Evolutionary conservation across 2,888 invertebrate genomes (phyloP), one percentile per base, ranked within the genome.

Genomic region (Seladonia tumulorum): DNA sequence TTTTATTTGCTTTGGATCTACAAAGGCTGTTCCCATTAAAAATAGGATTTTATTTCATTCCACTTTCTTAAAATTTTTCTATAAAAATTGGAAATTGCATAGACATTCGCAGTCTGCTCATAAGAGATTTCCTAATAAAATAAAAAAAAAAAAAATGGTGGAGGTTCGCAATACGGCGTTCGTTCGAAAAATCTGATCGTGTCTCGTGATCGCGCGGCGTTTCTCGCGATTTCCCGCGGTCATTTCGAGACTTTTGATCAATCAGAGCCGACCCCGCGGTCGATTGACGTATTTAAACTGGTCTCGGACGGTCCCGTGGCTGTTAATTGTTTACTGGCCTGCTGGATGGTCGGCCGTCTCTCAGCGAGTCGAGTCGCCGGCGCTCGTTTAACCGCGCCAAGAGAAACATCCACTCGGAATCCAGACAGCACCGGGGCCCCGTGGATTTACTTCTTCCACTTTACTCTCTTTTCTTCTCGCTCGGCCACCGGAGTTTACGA

Each of bases 181-280:
- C 0, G 5, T 12, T 3, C 10, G n/a, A 2, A 25, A 60, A 60
- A 60, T 60, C 25, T n/a, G 14, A 60, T 60, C 0, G 60, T 1
- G 14, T 0, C 25, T 12, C n/a, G 25, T 14, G 60, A n/a, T 5
- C 60, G 60, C 60, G 25, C 12, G 12, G 5, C 45, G 35, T 70
- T 73, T 63, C 83, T 76, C 47, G 35, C 66, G 63, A 79, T 81
- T 85, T 85, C 85, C 82, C 82, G 76, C 86, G 86, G 60, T 49
- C 76, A 86, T 85, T 86, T 76, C 85, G 73, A 75, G 74, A 42
- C 45, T 73, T 57, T 57, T 71, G 74, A 77, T 83, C 83, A 42
- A 84, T 84, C 85, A 57, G n/a, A 25, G 74, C 22, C 80, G 80
- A 80, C 80, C 85, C 72, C 76, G 57, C 63, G 70, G 77, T 63